Evolutionary conservation across 1,140 invertebrate genomes (phyloP).

Genomic region (Zaprionus camerounensis): DNA sequence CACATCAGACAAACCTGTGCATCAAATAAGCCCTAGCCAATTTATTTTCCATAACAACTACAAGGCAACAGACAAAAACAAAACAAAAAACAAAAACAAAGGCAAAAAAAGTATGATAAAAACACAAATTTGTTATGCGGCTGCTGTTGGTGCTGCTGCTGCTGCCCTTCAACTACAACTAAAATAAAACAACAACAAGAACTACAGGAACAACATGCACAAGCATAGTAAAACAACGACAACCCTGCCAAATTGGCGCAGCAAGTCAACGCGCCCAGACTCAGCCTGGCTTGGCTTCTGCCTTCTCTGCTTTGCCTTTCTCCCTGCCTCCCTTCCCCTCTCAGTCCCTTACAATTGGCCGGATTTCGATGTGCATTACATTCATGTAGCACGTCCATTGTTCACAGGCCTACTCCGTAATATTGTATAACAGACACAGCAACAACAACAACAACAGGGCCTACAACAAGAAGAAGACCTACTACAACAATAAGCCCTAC

Average conservation of each 20-base stretch:
- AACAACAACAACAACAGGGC: conserved; percentile 22
- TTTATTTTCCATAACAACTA: conserved; percentile 74
- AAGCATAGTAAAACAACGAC: conserved; percentile 22
- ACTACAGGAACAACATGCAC: conserved; percentile 12
- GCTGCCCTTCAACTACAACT: conserved; percentile 56
- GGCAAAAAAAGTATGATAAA: conserved; percentile 15
- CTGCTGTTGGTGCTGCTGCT: conserved; percentile 13
- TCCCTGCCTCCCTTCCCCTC: background rate
- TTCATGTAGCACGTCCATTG: conserved; percentile 62
- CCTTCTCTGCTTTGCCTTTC: too few species aligned
- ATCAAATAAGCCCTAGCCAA: conserved; percentile 62
- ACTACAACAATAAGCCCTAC: background rate
- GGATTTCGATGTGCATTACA: conserved; percentile 56
- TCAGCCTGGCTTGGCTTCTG: conserved; percentile 3
- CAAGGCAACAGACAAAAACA: conserved; percentile 15
- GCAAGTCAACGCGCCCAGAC: conserved; percentile 58
- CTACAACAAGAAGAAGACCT: background rate
- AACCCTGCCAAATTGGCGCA: conserved; percentile 62
- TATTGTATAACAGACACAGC: conserved; percentile 64
- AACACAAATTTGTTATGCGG: conserved; percentile 48
- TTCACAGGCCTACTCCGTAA: conserved; percentile 61
- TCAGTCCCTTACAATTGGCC: conserved; percentile 5
- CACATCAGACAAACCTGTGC: conserved; percentile 53
- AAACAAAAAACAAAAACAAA: conserved; percentile 16
- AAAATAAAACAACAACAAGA: conserved; percentile 12